Conservation (phyloP, 2,888 invertebrate species). For the Melanchra persicariae region DNA sequence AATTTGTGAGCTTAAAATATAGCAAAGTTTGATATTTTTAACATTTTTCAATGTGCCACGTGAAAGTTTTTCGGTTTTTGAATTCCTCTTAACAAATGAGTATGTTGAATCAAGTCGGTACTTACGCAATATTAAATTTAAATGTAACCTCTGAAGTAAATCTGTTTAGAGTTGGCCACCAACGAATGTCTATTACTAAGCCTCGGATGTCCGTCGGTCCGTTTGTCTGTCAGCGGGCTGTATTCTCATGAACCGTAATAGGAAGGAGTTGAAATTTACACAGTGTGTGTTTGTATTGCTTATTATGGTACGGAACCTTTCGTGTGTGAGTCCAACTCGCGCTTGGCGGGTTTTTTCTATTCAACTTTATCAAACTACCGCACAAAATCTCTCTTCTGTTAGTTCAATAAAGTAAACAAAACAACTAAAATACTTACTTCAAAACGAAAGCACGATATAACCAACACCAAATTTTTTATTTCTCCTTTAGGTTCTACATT, state of each 20-base stretch:
- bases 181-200: too few relatives aligned
- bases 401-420: neutral
- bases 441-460: constrained; percentile 9
- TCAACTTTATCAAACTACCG: too few relatives aligned
- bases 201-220: neutral
- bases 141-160: neutral
- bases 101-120: neutral
- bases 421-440: neutral
- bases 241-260: neutral
- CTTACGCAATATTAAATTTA: neutral
- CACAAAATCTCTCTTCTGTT: too few relatives aligned
- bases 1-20: constrained; percentile 77
- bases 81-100: neutral
- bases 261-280: too few relatives aligned
- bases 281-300: too few relatives aligned
- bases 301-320: too few relatives aligned
- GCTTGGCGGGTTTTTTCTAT: too few relatives aligned
- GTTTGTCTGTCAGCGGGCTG: neutral
- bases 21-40: constrained; percentile 56
- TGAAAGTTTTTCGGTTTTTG: neutral
- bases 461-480: constrained; percentile 6
- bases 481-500: constrained; percentile 3
- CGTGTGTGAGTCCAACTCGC: too few relatives aligned
- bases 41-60: constrained; percentile 30
- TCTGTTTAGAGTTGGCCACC: too few relatives aligned